These are phyloP conservation scores for Aphelinus atriplicis DNA, from an alignment of 1,140 invertebrate species.

Conservation along the genomic window DNA sequence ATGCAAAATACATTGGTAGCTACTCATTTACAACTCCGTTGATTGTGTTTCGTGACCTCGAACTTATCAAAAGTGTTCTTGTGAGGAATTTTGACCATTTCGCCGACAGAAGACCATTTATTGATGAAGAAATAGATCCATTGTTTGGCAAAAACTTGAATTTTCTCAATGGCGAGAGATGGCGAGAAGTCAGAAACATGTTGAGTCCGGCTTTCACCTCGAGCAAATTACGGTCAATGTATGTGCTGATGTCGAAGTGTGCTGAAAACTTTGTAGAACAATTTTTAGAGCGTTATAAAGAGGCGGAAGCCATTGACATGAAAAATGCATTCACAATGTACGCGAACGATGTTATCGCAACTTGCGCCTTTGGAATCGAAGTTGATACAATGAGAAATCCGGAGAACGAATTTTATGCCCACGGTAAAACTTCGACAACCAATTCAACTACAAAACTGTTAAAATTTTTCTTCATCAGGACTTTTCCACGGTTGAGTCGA, in stretches of 20 bases:
- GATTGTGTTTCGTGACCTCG: constrained; percentile 71
- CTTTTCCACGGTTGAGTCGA: background rate
- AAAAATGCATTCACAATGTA: constrained; percentile 60
- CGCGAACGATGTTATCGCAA: constrained; percentile 63
- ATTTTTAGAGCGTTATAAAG: background rate
- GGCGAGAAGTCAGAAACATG: constrained; percentile 68
- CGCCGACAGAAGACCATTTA: constrained; percentile 63
- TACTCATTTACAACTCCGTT: constrained; percentile 52
- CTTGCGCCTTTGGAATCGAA: constrained; percentile 61
- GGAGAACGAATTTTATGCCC: constrained; percentile 27
- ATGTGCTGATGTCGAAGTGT: constrained; percentile 61
- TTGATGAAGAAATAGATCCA: constrained; percentile 61
- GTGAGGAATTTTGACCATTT: constrained; percentile 76
- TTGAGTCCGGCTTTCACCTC: constrained; percentile 71
- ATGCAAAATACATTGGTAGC: constrained; percentile 4
- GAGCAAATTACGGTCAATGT: constrained; percentile 70
- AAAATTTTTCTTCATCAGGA: background rate
- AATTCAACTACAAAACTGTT: constrained; percentile 45
- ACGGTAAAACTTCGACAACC: constrained; percentile 51
- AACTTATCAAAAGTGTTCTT: constrained; percentile 73
- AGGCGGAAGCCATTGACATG: constrained; percentile 53
- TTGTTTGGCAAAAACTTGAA: constrained; percentile 66
- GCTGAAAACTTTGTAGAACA: constrained; percentile 46
- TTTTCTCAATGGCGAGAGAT: constrained; percentile 66
- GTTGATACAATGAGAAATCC: constrained; percentile 64